Evolutionary conservation across 2,888 invertebrate species (phyloP), one percentile per base, ranked within the genome.

Genomic region (Eremobia ochroleuca): DNA sequence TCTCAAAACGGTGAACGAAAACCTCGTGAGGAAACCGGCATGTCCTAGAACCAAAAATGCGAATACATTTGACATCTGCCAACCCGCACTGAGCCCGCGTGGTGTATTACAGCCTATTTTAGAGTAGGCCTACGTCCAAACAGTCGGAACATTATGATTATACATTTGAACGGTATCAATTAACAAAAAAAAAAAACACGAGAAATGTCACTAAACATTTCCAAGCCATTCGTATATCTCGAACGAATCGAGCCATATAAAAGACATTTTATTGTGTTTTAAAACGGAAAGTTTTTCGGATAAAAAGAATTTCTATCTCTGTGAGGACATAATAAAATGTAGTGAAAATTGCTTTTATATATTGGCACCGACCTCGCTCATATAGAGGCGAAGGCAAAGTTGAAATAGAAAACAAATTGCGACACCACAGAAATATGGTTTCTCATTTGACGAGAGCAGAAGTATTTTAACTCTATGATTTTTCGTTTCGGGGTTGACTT

Each of bases 131-230:
- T 49, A 8, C 8, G 21, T 46, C 46, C 5, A 3, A 46, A 18
- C 46, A 46, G 46, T 6, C 5, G 46, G 18, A 46, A 46, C 46
- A 46, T 46, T 46, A 18, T 46, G 25, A 52, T 25, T 25, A 52
- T 25, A 31, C 37, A 49, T 70, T 49, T 75, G 65, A 68, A 73
- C 31, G 61, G 74, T 62, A 65, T 72, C 58, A 81, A 71, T 83
- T 65, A 71, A 40, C 28, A 65, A 40, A 37, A 18, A 2, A 40
- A 34, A 65, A 40, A 37, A 18, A 2, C 37, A 28, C 59, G 52
- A 52, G 58, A 49, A 52, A 59, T 59, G 37, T 40, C 58, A 28
- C 13, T 40, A 64, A 61, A 64, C 18, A 46, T 46, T 61, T 18
- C 40, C 0, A 28, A n/a, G 18, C 13, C 43, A 13, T 40, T 40